Conservation (phyloP, 2,888 invertebrate species). For the Arrhopalites spinosus region DNA sequence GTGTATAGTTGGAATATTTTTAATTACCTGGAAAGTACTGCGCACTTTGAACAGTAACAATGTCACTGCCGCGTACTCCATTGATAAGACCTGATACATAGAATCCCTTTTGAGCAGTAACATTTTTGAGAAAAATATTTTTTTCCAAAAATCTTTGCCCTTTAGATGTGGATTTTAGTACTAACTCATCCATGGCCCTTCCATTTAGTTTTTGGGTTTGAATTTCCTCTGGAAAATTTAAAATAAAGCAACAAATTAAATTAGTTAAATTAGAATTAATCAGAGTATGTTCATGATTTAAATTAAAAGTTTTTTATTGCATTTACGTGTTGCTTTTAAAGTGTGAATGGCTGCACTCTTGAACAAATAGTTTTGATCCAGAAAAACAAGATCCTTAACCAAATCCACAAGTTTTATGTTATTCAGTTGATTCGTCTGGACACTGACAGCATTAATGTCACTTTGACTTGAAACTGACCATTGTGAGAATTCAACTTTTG, state of each 20-base stretch:
- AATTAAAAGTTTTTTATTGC: too few relatives aligned
- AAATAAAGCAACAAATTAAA: conserved; percentile 1
- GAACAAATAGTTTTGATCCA: conserved; percentile 27
- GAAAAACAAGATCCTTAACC: conserved; percentile 17
- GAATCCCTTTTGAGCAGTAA: conserved; percentile 10
- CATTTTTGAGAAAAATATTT: conserved; percentile 35
- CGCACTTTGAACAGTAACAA: conserved; percentile 37
- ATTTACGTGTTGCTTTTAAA: conserved; percentile 8
- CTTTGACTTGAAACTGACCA: background rate
- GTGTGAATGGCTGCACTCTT: background rate
- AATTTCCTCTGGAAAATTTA: conserved; percentile 16
- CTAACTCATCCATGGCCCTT: conserved; percentile 38
- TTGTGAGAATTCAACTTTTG: background rate
- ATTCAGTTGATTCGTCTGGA: conserved; percentile 19
- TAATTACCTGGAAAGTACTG: conserved; percentile 46
- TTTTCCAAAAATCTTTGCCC: conserved; percentile 36
- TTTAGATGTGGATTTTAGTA: conserved; percentile 20
- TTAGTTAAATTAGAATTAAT: background rate
- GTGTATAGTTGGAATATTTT: background rate
- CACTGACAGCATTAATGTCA: background rate
- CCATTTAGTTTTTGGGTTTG: conserved; percentile 39
- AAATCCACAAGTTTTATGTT: conserved; percentile 7
- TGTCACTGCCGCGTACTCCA: conserved; percentile 37
- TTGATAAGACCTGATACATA: conserved; percentile 21
- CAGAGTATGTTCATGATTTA: background rate